Evolutionary conservation across 2,797 vertebrate species (phyloP), one percentile per base, ranked within the genome.

Genomic region (Austrolebias charrua): DNA sequence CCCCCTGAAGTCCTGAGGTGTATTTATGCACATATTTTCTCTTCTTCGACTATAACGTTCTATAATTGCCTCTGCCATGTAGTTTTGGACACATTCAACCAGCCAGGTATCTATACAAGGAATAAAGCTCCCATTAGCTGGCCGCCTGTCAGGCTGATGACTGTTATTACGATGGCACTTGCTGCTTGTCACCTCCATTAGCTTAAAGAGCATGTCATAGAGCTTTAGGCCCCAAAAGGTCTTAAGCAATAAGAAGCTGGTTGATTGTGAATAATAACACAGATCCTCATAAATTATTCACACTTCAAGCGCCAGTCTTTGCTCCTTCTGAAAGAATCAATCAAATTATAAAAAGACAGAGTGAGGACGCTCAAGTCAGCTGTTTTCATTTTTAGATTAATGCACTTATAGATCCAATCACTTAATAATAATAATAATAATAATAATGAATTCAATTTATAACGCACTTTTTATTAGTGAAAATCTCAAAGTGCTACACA

Each of bases 111-210:
- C 33, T 54, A 9, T 12, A 56, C 1, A 10, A 67, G 53, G 55
- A 44, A 48, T 57, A 16, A 55, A 76, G 47, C 20, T 28, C 33
- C 73, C 58, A 82, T 88, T 83, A 82, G 61, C 55, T 0, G 38
- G 20, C 54, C 9, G 46, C 42, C 77, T 82, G 86, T 70, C 83
- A 74, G 72, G 31, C 40, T 68, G 71, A 73, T 69, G 77, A 78
- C 77, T 77, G 80, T 83, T 86, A 84, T 71, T 11, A 20, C 0
- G 2, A 40, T 24, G 18, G 47, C 56, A 66, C 70, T 60, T 73
- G 77, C 60, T 68, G 44, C 46, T 44, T 54, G 52, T 80, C 76
- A 61, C 44, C 69, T 47, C 66, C 51, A 67, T 83, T 79, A 83
- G 59, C 50, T 51, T 35, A 16, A 67, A 71, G 46, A 75, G 55